Conservation (phyloP, 2,797 vertebrate genomes). For the Chloroceryle amazona region DNA sequence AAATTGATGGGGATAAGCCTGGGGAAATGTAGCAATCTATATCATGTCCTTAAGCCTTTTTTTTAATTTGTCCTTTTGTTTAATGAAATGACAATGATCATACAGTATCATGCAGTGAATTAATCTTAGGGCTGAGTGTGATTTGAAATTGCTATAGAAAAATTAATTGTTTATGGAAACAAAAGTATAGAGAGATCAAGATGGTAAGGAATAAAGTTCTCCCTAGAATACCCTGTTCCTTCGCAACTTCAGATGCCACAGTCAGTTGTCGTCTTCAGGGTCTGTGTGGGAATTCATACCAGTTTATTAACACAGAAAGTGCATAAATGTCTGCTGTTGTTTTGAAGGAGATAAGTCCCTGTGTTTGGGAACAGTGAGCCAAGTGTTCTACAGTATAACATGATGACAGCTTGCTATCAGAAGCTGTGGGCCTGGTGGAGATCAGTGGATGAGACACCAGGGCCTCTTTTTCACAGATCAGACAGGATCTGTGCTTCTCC, state of each 20-base stretch:
- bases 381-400: neutral
- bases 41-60: neutral
- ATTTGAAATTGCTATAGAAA: neutral
- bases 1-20: neutral
- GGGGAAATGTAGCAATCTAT: neutral
- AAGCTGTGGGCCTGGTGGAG: neutral
- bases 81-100: neutral
- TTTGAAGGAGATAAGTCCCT: neutral
- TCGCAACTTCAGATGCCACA: neutral
- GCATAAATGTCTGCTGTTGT: neutral
- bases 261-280: fast-evolving
- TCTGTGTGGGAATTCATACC: neutral
- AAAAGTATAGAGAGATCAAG: neutral
- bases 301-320: neutral
- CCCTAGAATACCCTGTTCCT: neutral
- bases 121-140: neutral
- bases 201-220: neutral
- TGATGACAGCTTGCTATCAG: fast-evolving
- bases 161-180: neutral
- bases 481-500: neutral
- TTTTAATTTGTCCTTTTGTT: neutral
- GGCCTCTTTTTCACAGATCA: neutral
- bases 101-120: neutral
- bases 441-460: neutral
- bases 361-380: fast-evolving